These are phyloP conservation scores for Helobdella robusta DNA, from an alignment of 2,888 invertebrate genomes.

Conservation along the genomic window DNA sequence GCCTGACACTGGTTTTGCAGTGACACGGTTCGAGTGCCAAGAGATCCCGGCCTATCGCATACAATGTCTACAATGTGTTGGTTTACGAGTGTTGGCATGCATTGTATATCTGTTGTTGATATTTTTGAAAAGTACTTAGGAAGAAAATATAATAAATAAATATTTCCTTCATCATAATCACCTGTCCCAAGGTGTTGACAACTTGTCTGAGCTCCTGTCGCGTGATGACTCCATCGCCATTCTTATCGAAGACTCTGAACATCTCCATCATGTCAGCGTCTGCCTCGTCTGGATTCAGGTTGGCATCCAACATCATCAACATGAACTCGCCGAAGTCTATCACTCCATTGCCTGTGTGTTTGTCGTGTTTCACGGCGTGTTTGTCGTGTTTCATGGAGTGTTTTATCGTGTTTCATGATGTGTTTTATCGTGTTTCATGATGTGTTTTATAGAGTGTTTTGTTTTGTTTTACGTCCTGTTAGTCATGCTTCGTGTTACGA, in stretches of 20 bases:
- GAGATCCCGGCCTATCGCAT: no score
- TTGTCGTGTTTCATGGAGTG: no score
- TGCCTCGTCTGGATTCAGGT: slow-evolving; percentile 31
- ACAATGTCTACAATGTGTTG: no score
- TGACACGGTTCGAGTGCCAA: no score
- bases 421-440: no score
- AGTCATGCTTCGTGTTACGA: not conserved
- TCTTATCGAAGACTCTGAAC: slow-evolving; percentile 31
- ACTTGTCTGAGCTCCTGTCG: slow-evolving; percentile 31
- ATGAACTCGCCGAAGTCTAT: slow-evolving; percentile 33
- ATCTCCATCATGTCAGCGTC: slow-evolving; percentile 30
- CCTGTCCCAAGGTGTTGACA: slow-evolving; percentile 31
- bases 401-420: no score
- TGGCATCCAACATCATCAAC: slow-evolving; percentile 31
- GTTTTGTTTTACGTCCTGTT: no score
- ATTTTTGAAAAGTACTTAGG: not conserved
- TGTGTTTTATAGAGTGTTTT: no score
- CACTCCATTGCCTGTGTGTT: slow-evolving; percentile 33
- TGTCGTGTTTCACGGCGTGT: no score
- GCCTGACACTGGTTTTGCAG: no score
- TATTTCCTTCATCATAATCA: slow-evolving; percentile 10
- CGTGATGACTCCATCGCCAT: slow-evolving; percentile 31
- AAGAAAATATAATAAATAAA: not conserved
- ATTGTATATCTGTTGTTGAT: no score
- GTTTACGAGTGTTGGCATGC: no score